Conservation (phyloP, 2,797 vertebrate genomes). For the Fistularia commersonii region DNA sequence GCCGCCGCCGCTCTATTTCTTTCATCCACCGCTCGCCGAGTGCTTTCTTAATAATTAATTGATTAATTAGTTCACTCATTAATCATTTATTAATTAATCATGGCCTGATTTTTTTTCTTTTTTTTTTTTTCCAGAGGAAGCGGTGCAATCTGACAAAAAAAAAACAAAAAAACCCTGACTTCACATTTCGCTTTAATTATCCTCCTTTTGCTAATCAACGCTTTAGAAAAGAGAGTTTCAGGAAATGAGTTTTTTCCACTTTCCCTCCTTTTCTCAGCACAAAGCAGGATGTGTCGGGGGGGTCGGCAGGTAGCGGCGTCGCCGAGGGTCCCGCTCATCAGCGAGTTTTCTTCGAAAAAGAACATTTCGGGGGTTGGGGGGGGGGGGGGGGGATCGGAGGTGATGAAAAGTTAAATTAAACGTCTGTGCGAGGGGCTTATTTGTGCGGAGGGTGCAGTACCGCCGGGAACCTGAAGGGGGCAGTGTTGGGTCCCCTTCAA, state of each 20-base stretch:
- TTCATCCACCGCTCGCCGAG: conserved; percentile 69
- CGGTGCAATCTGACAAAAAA: conserved; percentile 68
- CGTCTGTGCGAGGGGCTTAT: no score
- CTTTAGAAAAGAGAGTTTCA: conserved; percentile 78
- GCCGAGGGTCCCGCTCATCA: conserved; percentile 64
- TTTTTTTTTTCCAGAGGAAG: conserved; percentile 81
- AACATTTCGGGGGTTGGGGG: no score
- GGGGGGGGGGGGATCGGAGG: no score
- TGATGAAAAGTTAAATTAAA: conserved; percentile 57
- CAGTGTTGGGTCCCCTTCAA: conserved; percentile 48
- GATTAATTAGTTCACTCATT: conserved; percentile 82
- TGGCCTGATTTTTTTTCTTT: no score
- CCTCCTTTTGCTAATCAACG: conserved; percentile 78
- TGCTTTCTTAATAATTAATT: conserved; percentile 82
- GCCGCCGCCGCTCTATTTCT: conserved; percentile 50
- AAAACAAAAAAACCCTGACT: conserved; percentile 78
- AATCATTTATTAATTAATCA: conserved; percentile 85
- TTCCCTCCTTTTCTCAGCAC: conserved; percentile 56
- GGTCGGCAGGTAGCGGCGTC: conserved; percentile 62
- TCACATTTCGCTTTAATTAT: conserved; percentile 82
- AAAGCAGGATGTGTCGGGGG: conserved; percentile 72
- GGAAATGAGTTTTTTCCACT: conserved; percentile 73
- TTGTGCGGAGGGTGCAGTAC: no score
- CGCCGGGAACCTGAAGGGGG: conserved; percentile 47
- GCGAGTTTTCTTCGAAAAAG: conserved; percentile 45